Base-by-base conservation (phyloP, 2,113 vertebrate species). In the Galemys pyrenaicus region DNA sequence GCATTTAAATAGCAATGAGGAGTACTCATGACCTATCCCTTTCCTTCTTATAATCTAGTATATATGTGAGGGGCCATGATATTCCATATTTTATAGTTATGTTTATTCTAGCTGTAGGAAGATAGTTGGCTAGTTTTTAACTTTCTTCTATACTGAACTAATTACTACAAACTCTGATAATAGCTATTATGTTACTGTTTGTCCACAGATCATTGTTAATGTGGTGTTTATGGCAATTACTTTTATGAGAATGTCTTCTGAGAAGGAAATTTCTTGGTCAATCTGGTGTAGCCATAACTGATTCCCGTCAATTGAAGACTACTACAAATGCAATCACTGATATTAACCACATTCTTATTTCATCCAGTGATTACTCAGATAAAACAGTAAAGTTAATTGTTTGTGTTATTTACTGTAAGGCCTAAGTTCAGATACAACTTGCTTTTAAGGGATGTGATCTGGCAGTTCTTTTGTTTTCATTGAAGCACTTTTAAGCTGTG, bases 71-170 rank as follows among this genome's bases (percentile, higher is more conserved):
- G 19, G 13, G 3, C 37, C 37, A 56, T 54, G 9, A 20, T 87
- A 73, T 95, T 87, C 65, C n/a, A n/a, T 89, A 54, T 84, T 83
- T 96, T 85, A 37, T 39, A 37, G 46, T 85, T 87, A 41, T 60
- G 8, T 90, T 86, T 62, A 46, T 13, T 84, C 91, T 91, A 44
- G 9, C 17, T 56, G 8, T 77, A 67, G 58, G 78, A 94, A 60
- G 37, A 89, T 46, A 19, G 8, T 79, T 94, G 64, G 11, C 8
- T 94, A 49, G 15, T 86, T 92, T 91, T 64, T 86, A 56, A n/a
- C 44, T 51, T 85, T 85, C 68, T 82, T 84, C 44, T 89, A 37
- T 13, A 37, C 0, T 79, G 51, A 84, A 62, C 26, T 89, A 85
- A 60, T 94, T 91, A 79, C 49, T 85, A 1, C 77, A 71, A 93